Conservation (phyloP, 2,797 vertebrate genomes). For the Momotus momota region DNA sequence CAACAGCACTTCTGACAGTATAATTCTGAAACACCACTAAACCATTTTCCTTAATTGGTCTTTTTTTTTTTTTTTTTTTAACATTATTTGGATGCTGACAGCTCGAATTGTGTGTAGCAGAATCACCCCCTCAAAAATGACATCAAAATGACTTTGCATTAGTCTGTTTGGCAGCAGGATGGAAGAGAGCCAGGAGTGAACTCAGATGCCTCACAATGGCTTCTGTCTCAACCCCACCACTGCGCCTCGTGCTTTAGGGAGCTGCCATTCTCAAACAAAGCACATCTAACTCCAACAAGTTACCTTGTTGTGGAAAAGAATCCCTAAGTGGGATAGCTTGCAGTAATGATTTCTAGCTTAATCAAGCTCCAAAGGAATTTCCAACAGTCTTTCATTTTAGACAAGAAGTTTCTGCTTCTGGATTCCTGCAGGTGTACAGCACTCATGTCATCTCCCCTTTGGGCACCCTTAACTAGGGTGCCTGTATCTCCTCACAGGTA, state of each 20-base stretch:
- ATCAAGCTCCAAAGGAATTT: background rate
- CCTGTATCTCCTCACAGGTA: background rate
- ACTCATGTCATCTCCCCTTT: background rate
- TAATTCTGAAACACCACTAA: slow-evolving; percentile 52
- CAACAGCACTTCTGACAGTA: slow-evolving; percentile 54
- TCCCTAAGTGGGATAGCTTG: background rate
- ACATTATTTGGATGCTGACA: slow-evolving; percentile 48
- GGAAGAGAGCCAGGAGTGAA: slow-evolving; percentile 45
- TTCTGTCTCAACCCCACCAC: background rate
- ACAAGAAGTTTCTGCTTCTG: background rate
- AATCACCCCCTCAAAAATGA: slow-evolving; percentile 61
- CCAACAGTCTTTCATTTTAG: background rate
- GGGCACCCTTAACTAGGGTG: background rate
- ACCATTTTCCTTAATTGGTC: slow-evolving; percentile 70
- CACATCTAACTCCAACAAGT: background rate
- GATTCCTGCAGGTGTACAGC: background rate
- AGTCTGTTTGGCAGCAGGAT: slow-evolving; percentile 47
- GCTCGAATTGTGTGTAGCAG: slow-evolving; percentile 44
- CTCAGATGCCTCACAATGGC: background rate
- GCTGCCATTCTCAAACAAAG: background rate
- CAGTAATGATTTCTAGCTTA: background rate
- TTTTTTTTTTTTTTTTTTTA: slow-evolving; percentile 32
- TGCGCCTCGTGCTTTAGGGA: background rate
- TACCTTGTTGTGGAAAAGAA: background rate
- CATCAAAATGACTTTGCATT: slow-evolving; percentile 67